Base-by-base conservation (phyloP, 2,888 invertebrate species). In the Sminthurides aquaticus region DNA sequence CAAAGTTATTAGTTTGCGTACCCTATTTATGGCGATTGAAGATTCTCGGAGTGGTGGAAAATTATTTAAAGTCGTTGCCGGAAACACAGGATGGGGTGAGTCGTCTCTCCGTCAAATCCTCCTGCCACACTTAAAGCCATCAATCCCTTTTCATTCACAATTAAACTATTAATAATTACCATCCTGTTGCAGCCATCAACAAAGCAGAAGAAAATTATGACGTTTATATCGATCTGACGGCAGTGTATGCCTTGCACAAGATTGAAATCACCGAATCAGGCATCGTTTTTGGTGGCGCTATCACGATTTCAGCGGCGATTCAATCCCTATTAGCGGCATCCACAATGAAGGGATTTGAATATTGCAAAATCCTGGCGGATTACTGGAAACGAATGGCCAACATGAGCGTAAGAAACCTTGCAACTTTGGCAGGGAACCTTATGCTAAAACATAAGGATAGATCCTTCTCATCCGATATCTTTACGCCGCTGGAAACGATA, bases 31-130 rank as follows among this genome's bases (percentile, higher is more conserved):
- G 20, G 55, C 57, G 1, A 20, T 69, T 20, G 55, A 62, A 18
- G 57, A 59, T 22, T 25, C 34, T 27, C 24, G 24, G n/a, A 57
- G 28, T 15, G 61, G 60, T 18, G 48, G 48, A 3, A 28, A 28
- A 2, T 34, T n/a, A n/a, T 87, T 86, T 73, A 80, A 83, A 72
- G 76, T 90, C 0, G 82, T 89, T 2, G 86, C 86, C 25, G 90
- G 90, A 27, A 89, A 89, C 76, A 89, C 89, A 1, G 88, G 86
- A 2, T 84, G 84, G 78, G 90, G 90, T 87, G 78, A 76, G 5
- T 27, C 26, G 15, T 3, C 25, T 27, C 11, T 43, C 3, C 34
- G 22, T 8, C 11, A 43, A 18, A 8, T 43, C 43, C 43, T 8
- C 18, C 18, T 43, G 43, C 11, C 8, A 43, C 11, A 11, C 8